These are phyloP conservation scores for Oreotrochilus melanogaster DNA, from an alignment of 2,113 vertebrate species.

Conservation along the genomic window DNA sequence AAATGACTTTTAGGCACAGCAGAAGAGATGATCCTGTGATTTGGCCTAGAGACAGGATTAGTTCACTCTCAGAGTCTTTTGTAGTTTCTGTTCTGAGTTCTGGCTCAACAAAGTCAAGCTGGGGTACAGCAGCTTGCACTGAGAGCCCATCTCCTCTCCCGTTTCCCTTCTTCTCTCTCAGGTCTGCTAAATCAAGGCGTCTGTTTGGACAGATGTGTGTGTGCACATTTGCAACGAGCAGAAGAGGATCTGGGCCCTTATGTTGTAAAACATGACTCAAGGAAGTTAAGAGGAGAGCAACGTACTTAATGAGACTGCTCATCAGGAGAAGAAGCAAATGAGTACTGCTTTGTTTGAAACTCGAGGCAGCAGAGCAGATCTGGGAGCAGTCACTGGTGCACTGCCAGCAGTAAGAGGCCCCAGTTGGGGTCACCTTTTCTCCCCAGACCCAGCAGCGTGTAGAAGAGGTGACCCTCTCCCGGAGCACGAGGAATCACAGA, in stretches of 20 bases:
- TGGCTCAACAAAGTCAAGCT: not conserved
- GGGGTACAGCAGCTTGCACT: not conserved
- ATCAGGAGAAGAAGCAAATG: not conserved
- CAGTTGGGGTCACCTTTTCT: not conserved
- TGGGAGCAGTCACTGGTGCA: rapidly evolving
- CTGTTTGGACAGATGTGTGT: not conserved
- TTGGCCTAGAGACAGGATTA: not conserved
- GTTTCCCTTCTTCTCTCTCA: not conserved
- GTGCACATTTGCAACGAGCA: not conserved
- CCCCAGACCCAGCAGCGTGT: not conserved
- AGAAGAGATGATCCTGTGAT: not conserved
- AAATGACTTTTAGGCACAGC: rapidly evolving
- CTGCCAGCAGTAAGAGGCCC: not conserved
- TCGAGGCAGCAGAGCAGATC: not conserved
- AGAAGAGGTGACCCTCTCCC: not conserved
- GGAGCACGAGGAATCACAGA: not conserved
- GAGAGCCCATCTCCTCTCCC: not conserved
- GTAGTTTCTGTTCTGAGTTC: not conserved
- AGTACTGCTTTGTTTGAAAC: not conserved
- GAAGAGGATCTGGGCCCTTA: not conserved
- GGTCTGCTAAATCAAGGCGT: not conserved
- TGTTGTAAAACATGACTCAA: not conserved
- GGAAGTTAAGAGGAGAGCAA: not conserved
- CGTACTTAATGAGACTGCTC: not conserved
- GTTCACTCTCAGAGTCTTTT: not conserved